Conservation (phyloP, 2,797 vertebrate species). For the Lacerta viridis region DNA sequence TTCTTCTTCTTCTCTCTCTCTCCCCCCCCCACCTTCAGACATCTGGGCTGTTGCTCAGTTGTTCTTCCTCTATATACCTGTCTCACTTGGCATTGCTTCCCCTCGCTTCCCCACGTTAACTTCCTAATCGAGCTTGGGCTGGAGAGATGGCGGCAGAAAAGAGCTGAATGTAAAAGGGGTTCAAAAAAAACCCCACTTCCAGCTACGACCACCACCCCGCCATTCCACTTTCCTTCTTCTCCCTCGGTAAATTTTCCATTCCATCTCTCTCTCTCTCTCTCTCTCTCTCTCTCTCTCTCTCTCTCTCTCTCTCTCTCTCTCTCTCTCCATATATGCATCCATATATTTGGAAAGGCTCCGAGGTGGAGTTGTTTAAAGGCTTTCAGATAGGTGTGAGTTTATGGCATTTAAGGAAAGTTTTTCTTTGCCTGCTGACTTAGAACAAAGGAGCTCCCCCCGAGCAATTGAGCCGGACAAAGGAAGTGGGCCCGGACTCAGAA, state of each 20-base stretch:
- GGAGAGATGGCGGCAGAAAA: not conserved
- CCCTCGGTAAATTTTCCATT: not conserved
- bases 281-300: too few species aligned
- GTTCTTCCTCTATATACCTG: not conserved
- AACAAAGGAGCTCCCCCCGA: conserved; percentile 83
- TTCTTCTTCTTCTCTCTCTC: too few species aligned
- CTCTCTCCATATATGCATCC: not conserved
- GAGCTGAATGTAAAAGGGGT: not conserved
- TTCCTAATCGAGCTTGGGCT: not conserved
- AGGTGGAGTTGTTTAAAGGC: conserved; percentile 82
- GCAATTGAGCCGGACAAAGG: conserved; percentile 84
- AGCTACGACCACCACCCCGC: not conserved
- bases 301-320: too few species aligned
- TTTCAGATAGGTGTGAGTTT: conserved; percentile 83
- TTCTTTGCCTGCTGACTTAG: conserved; percentile 86
- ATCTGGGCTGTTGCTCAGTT: not conserved
- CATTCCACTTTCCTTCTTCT: not conserved
- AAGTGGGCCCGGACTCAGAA: conserved; percentile 79
- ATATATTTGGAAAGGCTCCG: conserved; percentile 65
- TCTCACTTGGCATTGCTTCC: not conserved
- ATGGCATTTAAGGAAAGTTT: conserved; percentile 85
- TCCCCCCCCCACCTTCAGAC: not conserved
- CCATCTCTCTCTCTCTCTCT: not conserved
- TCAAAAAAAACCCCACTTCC: not conserved
- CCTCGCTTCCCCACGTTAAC: not conserved